Evolutionary conservation across 2,113 vertebrate genomes (phyloP), one percentile per base, ranked within the genome.

Genomic region (Motacilla tschutschensis): DNA sequence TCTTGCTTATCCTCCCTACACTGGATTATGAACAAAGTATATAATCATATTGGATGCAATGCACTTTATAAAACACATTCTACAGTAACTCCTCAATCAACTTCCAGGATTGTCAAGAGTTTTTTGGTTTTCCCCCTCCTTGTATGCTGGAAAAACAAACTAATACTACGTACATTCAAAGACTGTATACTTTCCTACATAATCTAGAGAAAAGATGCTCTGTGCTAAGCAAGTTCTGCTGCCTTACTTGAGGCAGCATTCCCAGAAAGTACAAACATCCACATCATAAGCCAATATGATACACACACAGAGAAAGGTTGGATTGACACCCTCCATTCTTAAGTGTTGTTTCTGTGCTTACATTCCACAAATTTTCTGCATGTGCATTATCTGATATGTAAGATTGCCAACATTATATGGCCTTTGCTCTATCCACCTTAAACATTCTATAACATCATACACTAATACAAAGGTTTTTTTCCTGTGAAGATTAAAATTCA

Each of bases 351-450:
- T 41, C 26, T 31, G 2, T 60, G 66, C 22, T 80, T 26, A 22
- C 9, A 10, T 15, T 40, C 10, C 25, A 48, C 58, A 19, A 11
- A 4, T 29, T 24, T 65, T 31, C 6, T 24, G 14, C 3, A 15
- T 15, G n/a, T 7, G 0, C 0, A 0, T 11, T 35, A 62, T 18
- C 51, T 12, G 10, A 2, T 36, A 8, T 0, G 1, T 41, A 35
- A 78, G 43, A 78, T 36, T 0, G 3, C 26, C 63, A 75, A 9
- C 12, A 4, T 21, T 35, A 38, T 5, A 19, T 24, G 14, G 19
- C 17, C 29, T 43, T 75, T 11, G 3, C 31, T 40, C 67, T 48
- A 40, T 12, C 29, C 46, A 67, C 12, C 17, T 59, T 8, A 38
- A 48, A 15, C 2, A 13, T 20, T 85, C 78, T 12, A 17, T 12